phyloP scores from a whole-genome alignment of 2,113 vertebrate genomes.

The Loxodonta africana region DNA sequence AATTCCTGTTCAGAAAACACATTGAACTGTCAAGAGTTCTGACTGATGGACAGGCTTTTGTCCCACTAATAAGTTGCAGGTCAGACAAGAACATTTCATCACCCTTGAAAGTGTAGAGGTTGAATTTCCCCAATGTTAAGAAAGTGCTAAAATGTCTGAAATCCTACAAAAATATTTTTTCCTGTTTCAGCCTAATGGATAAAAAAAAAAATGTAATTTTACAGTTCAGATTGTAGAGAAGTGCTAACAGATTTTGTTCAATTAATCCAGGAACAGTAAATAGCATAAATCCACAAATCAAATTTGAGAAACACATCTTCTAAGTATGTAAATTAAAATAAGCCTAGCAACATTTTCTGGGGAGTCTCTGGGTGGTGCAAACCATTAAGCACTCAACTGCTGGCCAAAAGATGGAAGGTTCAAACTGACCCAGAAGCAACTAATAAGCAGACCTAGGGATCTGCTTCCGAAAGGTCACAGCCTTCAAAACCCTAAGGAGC shows the following conservation, averaged over 20 bases:
- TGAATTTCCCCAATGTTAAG: conserved; percentile 59
- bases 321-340: conserved; percentile 27
- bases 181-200: conserved; percentile 68
- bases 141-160: conserved; percentile 63
- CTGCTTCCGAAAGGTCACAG: neutral
- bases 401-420: neutral
- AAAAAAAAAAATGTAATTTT: conserved; percentile 67
- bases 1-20: conserved; percentile 80
- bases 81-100: conserved; percentile 74
- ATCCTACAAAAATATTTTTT: conserved; percentile 51
- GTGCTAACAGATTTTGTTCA: conserved; percentile 43
- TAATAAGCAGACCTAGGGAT: neutral
- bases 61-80: conserved; percentile 75
- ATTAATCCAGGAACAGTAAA: conserved; percentile 53
- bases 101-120: conserved; percentile 48
- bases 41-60: conserved; percentile 80
- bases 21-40: conserved; percentile 73
- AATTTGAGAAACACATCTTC: conserved; percentile 33
- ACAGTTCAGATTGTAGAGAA: conserved; percentile 36
- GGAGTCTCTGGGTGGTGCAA: neutral
- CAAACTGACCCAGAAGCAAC: neutral
- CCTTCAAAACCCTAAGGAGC: neutral
- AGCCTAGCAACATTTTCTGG: conserved; percentile 19
- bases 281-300: conserved; percentile 35
- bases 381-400: neutral